phyloP scores from a whole-genome alignment of 35 echinoderm and acorn worm genomes.

The Anneissia japonica region DNA sequence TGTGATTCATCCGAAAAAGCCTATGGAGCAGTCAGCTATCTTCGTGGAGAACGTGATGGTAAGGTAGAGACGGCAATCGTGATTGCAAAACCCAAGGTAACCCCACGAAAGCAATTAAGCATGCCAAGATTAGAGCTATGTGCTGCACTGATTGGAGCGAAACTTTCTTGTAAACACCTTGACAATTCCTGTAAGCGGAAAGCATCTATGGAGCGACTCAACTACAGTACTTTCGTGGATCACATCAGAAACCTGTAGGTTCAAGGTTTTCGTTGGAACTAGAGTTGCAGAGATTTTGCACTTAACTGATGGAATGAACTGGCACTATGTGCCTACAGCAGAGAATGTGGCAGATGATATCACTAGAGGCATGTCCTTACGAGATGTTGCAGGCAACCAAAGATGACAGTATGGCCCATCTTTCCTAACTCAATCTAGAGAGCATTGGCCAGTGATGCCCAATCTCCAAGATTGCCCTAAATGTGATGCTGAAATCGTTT shows the following conservation, averaged over 20 bases:
- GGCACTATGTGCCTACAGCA: constrained; percentile 3
- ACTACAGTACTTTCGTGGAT: background rate
- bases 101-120: background rate
- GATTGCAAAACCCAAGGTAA: background rate
- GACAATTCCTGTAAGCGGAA: background rate
- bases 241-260: background rate
- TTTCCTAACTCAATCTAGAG: background rate
- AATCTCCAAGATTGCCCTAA: no score
- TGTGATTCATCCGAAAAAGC: constrained; percentile 5
- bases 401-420: background rate
- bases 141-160: background rate
- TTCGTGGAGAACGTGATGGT: background rate
- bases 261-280: background rate
- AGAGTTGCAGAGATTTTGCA: background rate
- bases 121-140: constrained; percentile 13
- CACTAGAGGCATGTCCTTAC: background rate
- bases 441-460: background rate
- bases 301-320: background rate
- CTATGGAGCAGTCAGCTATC: constrained; percentile 12
- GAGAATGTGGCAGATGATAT: constrained; percentile 9
- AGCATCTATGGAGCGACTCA: constrained; percentile 12
- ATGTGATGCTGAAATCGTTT: no score
- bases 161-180: background rate
- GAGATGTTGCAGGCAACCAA: background rate
- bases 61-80: background rate